Base-by-base conservation (phyloP, 2,888 invertebrate genomes). In the Mimachlamys varia region DNA sequence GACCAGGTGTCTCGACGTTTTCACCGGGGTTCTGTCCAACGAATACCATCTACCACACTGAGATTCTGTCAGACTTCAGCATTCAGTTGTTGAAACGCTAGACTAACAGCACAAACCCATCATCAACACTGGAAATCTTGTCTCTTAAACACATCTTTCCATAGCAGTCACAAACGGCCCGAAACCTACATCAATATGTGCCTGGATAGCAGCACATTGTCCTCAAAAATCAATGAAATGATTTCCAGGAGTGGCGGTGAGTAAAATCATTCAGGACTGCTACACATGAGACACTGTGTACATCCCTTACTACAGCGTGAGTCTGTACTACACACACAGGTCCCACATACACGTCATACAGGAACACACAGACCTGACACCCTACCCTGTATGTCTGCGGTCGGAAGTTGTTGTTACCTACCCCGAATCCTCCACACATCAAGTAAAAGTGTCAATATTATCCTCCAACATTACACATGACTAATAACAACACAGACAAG, bases 151-250 rank as follows among this genome's bases (percentile, higher is more conserved):
- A 76, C 33, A 76, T 76, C 27, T 12, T 76, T 5, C 33, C 27
- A 12, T 22, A 76, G 33, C 12, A 27, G 7, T 15, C 7, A 33
- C n/a, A 76, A 76, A 33, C 27, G 13, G 76, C 33, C 33, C 76
- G 3, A 33, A 76, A 76, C 33, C 76, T 76, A 33, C 76, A 76
- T 33, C 76, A 76, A 2, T 76, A 33, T 76, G 13, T 33, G 76
- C 76, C 33, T 33, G 76, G 27, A 76, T 76, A 19, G 27, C 62
- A 10, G 27, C 27, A 76, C 76, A 76, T 27, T 76, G 76, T 76
- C 76, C 76, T 76, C 76, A 76, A 76, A 76, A 76, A 76, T 76
- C 76, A 76, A 76, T 76, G 76, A 76, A 62, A 76, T 76, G 76
- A 76, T 76, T 76, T 58, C 33, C 76, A 76, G 76, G 76, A 76